Conservation (phyloP, 1,140 invertebrate genomes). For the Epicauta chinensis region DNA sequence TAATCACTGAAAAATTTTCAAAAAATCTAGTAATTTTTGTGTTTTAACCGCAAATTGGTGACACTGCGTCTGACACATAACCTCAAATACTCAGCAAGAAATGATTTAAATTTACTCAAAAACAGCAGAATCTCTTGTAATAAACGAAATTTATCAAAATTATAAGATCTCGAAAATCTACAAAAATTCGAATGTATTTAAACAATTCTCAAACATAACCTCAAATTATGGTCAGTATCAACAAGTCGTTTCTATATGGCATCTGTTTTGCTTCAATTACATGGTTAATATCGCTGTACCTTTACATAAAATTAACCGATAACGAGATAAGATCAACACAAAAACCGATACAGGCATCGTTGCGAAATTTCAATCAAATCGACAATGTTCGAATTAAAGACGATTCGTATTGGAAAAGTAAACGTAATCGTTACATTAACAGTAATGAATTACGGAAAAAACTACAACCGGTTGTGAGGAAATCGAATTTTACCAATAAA, state of each 20-base stretch:
- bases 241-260: conserved; percentile 54
- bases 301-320: conserved; percentile 43
- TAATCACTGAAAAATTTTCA: too few species aligned
- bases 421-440: conserved; percentile 30
- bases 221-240: conserved; percentile 35
- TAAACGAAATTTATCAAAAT: too few species aligned
- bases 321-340: conserved; percentile 8
- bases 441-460: conserved; percentile 44
- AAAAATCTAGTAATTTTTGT: too few species aligned
- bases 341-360: neutral
- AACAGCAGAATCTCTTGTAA: too few species aligned
- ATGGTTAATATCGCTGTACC: conserved; percentile 58
- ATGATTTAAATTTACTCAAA: too few species aligned
- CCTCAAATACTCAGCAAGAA: too few species aligned
- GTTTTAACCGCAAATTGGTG: too few species aligned
- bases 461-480: conserved; percentile 36
- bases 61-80: too few species aligned
- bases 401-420: neutral
- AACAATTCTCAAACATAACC: too few species aligned
- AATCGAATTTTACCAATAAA: neutral
- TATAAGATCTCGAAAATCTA: too few species aligned
- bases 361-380: neutral
- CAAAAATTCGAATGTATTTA: too few species aligned
- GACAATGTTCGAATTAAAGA: neutral
- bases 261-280: conserved; percentile 59